phyloP scores from a whole-genome alignment of 1,140 invertebrate genomes.

The Choristoneura fumiferana region DNA sequence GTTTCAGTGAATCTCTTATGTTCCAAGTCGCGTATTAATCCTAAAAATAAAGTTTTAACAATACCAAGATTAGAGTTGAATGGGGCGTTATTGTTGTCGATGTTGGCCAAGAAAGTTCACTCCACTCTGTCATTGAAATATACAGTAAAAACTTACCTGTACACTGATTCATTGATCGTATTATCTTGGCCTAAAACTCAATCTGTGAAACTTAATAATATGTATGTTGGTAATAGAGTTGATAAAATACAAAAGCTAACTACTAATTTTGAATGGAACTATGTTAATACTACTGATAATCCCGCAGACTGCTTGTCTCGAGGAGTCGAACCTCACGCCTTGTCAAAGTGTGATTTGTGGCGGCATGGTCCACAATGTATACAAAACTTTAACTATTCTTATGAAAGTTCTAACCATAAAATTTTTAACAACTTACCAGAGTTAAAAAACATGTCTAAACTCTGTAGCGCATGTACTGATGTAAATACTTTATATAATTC shows the following conservation, averaged over 20 bases:
- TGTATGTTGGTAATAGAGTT: constrained; percentile 33
- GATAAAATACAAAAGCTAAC: constrained; percentile 38
- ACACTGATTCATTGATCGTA: not conserved
- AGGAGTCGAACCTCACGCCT: constrained; percentile 20
- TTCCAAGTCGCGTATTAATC: no score
- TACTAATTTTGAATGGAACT: constrained; percentile 11
- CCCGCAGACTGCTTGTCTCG: constrained; percentile 23
- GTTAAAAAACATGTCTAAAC: not conserved
- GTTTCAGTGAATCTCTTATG: no score
- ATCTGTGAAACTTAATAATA: not conserved
- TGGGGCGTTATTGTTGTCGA: not conserved
- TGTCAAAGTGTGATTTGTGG: constrained; percentile 10
- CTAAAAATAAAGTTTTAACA: no score
- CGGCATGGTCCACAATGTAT: constrained; percentile 22
- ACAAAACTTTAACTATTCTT: not conserved
- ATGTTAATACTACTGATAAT: constrained; percentile 21
- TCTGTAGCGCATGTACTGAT: not conserved
- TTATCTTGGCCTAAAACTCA: not conserved
- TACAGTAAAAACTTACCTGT: not conserved
- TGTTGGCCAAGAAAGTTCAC: not conserved
- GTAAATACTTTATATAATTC: not conserved
- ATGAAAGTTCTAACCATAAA: not conserved
- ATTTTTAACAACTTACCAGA: not conserved
- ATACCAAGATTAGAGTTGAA: not conserved
- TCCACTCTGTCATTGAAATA: constrained; percentile 21